These are phyloP conservation scores for Avahi laniger DNA, from an alignment of 2,797 vertebrate species.

Conservation along the genomic window DNA sequence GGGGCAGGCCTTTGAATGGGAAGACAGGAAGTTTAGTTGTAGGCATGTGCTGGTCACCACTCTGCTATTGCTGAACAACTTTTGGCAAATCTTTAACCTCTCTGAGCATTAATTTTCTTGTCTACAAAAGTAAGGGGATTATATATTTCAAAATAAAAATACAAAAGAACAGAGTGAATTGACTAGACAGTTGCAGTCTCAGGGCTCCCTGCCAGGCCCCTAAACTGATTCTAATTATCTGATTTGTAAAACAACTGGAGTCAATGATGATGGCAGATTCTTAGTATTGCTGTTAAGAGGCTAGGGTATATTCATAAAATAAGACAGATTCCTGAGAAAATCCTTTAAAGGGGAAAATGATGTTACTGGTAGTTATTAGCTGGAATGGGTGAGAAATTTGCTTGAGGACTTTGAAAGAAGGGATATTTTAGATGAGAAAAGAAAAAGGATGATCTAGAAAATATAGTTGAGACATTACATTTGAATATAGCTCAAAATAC, in stretches of 20 bases:
- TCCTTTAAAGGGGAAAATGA: neutral
- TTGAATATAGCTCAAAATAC: neutral
- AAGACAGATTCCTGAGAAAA: constrained; percentile 8
- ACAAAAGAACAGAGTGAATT: neutral
- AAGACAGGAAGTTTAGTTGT: neutral
- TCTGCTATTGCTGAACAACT: neutral
- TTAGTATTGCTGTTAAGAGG: neutral
- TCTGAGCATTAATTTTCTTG: neutral
- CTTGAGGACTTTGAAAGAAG: neutral
- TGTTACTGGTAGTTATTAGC: neutral
- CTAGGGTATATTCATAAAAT: neutral
- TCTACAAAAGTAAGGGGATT: neutral
- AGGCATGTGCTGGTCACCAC: neutral
- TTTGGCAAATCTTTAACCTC: neutral
- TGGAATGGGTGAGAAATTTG: neutral
- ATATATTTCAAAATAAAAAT: constrained; percentile 35
- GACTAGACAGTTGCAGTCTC: neutral
- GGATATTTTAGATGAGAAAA: neutral
- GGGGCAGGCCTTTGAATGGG: neutral
- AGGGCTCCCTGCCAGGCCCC: neutral
- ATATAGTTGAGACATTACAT: neutral
- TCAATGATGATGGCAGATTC: neutral
- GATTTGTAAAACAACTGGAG: neutral
- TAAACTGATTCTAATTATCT: constrained; percentile 49
- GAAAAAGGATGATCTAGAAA: neutral